phyloP scores from a whole-genome alignment of 2,888 invertebrate genomes.

The Sepiola atlantica region DNA sequence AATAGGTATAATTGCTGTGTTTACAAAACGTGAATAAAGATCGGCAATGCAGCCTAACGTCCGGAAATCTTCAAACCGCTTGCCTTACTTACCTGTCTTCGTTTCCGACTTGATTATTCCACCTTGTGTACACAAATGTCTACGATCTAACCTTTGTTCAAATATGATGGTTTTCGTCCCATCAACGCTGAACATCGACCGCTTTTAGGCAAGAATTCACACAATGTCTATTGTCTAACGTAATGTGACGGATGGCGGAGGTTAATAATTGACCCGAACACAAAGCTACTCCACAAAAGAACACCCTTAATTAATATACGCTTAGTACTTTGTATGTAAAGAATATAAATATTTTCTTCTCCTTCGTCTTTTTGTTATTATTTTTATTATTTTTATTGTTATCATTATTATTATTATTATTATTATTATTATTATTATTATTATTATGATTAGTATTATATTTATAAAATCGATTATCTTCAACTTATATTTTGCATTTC shows the following conservation, averaged over 20 bases:
- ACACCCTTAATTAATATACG: not conserved
- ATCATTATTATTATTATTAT: no score
- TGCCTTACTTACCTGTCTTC: not conserved
- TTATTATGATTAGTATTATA: no score
- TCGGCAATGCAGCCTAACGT: not conserved
- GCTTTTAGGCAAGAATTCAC: not conserved
- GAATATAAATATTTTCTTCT: not conserved
- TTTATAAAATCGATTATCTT: no score
- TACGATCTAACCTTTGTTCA: not conserved
- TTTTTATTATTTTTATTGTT: no score
- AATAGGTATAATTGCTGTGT: conserved; percentile 13
- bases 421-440: no score
- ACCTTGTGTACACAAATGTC: not conserved
- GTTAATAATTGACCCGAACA: not conserved
- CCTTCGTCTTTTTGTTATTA: no score
- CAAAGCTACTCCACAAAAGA: not conserved
- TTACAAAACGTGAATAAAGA: not conserved
- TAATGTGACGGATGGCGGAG: not conserved
- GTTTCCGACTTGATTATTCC: not conserved
- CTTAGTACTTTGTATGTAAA: not conserved
- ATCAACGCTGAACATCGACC: not conserved
- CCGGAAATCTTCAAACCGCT: not conserved
- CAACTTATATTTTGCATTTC: no score
- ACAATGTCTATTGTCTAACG: not conserved
- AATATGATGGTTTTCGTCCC: not conserved